Conservation (phyloP, 1,140 invertebrate species). For the Asobara japonica region DNA sequence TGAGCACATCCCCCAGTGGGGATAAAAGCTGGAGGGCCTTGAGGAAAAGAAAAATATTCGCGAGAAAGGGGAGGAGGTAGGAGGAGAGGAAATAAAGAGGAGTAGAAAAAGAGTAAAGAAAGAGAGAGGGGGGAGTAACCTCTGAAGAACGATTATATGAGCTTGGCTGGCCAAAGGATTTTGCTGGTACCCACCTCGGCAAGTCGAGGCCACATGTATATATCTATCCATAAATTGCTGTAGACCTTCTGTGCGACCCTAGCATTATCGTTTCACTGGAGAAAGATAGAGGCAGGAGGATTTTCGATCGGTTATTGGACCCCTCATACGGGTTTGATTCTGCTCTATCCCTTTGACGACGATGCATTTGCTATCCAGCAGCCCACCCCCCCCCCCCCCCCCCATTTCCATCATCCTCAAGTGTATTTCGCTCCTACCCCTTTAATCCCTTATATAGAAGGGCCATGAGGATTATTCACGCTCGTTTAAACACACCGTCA, state of each 20-base stretch:
- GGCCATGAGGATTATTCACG: slow-evolving; percentile 22
- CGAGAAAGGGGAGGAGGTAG: neutral
- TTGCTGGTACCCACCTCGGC: neutral
- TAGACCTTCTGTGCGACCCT: slow-evolving; percentile 1
- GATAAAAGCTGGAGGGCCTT: neutral
- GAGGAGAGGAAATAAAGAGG: neutral
- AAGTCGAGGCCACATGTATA: slow-evolving; percentile 15
- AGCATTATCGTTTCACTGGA: neutral
- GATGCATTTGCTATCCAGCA: neutral
- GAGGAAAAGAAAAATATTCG: neutral
- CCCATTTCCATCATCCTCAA: neutral
- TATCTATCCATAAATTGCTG: slow-evolving; percentile 20
- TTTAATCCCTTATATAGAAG: neutral
- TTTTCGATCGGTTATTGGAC: slow-evolving; percentile 28
- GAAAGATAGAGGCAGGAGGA: neutral
- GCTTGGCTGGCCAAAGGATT: slow-evolving; percentile 22
- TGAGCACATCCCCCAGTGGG: neutral
- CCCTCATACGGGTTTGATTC: slow-evolving; percentile 8
- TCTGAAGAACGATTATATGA: slow-evolving; percentile 19
- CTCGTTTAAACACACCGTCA: slow-evolving; percentile 25
- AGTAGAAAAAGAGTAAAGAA: slow-evolving; percentile 1
- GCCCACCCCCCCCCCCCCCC: neutral
- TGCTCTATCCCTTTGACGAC: neutral
- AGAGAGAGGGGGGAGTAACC: neutral
- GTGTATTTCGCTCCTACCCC: slow-evolving; percentile 12